phyloP scores from a whole-genome alignment of 2,888 invertebrate genomes.

The Eupithecia centaureata region DNA sequence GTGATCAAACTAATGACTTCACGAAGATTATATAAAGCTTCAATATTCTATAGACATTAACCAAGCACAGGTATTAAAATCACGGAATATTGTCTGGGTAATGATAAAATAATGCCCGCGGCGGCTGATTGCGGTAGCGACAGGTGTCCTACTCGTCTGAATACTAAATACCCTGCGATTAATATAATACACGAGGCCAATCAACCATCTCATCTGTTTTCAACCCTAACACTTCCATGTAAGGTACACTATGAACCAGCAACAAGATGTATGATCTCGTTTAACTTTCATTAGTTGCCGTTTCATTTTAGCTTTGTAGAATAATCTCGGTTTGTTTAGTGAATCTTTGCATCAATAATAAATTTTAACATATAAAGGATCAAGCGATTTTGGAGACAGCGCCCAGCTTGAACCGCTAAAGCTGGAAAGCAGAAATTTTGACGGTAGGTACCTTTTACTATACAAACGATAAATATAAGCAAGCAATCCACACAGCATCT shows the following conservation, averaged over 20 bases:
- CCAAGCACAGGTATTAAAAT: slow-evolving; percentile 58
- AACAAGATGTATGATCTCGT: slow-evolving; percentile 44
- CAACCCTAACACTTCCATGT: slow-evolving; percentile 15
- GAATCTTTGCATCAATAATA: not conserved
- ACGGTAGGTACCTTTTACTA: too few species aligned
- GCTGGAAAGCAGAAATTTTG: too few species aligned
- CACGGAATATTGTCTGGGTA: slow-evolving; percentile 65
- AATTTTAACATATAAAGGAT: too few species aligned
- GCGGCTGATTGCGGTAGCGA: slow-evolving; percentile 64
- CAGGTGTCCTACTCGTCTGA: slow-evolving; percentile 65
- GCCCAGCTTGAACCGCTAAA: too few species aligned
- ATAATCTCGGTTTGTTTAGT: slow-evolving; percentile 42
- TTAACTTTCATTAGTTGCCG: slow-evolving; percentile 58
- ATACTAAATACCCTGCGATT: slow-evolving; percentile 60
- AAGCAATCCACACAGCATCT: too few species aligned
- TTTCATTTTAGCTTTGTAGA: slow-evolving; percentile 54
- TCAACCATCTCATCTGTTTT: slow-evolving; percentile 18
- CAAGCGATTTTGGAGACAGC: too few species aligned
- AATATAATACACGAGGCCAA: slow-evolving; percentile 42
- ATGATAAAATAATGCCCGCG: slow-evolving; percentile 67
- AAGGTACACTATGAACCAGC: slow-evolving; percentile 27
- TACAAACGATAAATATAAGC: too few species aligned
- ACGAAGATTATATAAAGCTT: slow-evolving; percentile 15
- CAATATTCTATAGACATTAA: slow-evolving; percentile 41
- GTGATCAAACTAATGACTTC: not conserved